phyloP scores from a whole-genome alignment of 1,140 invertebrate genomes.

The Panulirus ornatus region DNA sequence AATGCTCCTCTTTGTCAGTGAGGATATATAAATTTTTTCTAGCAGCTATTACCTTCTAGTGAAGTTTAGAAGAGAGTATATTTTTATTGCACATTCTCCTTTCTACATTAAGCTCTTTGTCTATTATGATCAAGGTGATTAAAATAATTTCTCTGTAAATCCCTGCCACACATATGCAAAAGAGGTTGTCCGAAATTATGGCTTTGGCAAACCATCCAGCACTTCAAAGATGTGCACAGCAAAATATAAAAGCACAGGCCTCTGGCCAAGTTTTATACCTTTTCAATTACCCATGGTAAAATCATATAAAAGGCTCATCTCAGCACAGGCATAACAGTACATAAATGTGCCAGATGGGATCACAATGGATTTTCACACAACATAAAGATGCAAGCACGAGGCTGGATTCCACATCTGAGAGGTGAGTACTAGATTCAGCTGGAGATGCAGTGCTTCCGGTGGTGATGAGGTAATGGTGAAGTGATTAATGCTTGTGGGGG shows the following conservation, averaged over 20 bases:
- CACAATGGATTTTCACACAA: slow-evolving; percentile 59
- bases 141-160: slow-evolving; percentile 58
- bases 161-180: slow-evolving; percentile 52
- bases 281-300: neutral
- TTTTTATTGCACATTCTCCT: slow-evolving; percentile 67
- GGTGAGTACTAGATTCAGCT: slow-evolving; percentile 36
- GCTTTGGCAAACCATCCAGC: slow-evolving; percentile 51
- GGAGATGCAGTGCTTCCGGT: slow-evolving; percentile 57
- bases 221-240: slow-evolving; percentile 35
- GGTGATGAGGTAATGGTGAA: slow-evolving; percentile 64
- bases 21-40: slow-evolving; percentile 28
- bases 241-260: slow-evolving; percentile 57
- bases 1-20: slow-evolving; percentile 31
- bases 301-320: slow-evolving; percentile 19
- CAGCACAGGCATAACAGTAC: slow-evolving; percentile 54
- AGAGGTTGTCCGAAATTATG: slow-evolving; percentile 47
- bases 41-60: slow-evolving; percentile 39
- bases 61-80: slow-evolving; percentile 56
- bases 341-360: slow-evolving; percentile 36
- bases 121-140: slow-evolving; percentile 60
- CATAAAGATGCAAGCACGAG: slow-evolving; percentile 52
- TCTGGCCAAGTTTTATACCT: slow-evolving; percentile 12
- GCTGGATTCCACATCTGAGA: slow-evolving; percentile 42
- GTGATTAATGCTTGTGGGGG: slow-evolving; percentile 67
- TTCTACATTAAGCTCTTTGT: slow-evolving; percentile 66